phyloP scores from a whole-genome alignment of 2,113 vertebrate genomes.

The Oxyura jamaicensis region DNA sequence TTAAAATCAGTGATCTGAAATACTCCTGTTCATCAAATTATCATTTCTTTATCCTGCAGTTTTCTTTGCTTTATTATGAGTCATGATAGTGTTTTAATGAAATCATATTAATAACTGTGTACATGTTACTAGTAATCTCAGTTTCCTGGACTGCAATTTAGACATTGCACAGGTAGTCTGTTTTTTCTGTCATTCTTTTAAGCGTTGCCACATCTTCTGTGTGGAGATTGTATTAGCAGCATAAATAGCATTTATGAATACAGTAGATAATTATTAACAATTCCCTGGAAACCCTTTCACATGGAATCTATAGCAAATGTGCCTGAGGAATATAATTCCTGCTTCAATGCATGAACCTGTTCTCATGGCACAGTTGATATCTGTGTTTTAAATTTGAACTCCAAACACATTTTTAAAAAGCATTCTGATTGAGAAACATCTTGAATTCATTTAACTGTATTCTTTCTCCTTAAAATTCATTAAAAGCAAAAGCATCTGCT shows the following conservation, averaged over 20 bases:
- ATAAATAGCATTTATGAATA: neutral
- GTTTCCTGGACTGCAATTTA: neutral
- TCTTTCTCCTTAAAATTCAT: neutral
- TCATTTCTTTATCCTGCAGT: neutral
- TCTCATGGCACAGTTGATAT: neutral
- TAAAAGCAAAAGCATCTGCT: neutral
- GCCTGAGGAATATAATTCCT: neutral
- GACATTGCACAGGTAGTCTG: neutral
- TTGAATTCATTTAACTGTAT: slow-evolving; percentile 7
- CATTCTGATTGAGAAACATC: neutral
- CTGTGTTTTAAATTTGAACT: slow-evolving; percentile 8
- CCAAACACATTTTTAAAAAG: neutral
- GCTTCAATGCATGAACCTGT: neutral
- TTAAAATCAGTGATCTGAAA: neutral
- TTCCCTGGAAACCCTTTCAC: neutral
- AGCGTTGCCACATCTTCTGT: neutral
- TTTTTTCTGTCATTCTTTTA: neutral
- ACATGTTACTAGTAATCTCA: neutral
- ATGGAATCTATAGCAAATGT: neutral
- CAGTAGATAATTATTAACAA: neutral
- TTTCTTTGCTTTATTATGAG: neutral
- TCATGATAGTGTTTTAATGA: neutral
- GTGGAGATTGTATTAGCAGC: neutral
- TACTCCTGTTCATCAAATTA: neutral
- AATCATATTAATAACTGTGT: neutral